Conservation (phyloP, 2,888 invertebrate genomes). For the Melanophora roralis region DNA sequence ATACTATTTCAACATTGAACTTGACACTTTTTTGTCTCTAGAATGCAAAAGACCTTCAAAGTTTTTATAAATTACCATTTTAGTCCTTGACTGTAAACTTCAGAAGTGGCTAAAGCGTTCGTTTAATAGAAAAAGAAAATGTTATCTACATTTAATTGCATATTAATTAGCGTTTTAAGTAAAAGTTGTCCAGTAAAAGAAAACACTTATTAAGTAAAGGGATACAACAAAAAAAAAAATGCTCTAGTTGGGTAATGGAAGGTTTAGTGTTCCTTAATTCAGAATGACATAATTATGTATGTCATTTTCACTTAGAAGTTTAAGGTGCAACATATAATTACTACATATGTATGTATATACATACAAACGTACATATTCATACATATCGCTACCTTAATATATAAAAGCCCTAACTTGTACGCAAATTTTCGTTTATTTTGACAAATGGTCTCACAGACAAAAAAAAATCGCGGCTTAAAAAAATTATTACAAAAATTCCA, state of each 20-base stretch:
- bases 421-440: too few relatives aligned
- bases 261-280: background rate
- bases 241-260: constrained; percentile 10
- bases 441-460: too few relatives aligned
- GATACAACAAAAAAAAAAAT: constrained; percentile 9
- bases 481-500: too few relatives aligned
- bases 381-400: too few relatives aligned
- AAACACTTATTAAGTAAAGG: constrained; percentile 35
- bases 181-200: constrained; percentile 13
- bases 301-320: background rate
- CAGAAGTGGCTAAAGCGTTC: constrained; percentile 6
- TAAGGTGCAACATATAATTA: constrained; percentile 35
- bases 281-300: constrained; percentile 6
- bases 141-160: constrained; percentile 48
- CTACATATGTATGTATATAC: too few relatives aligned
- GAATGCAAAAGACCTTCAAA: constrained; percentile 30
- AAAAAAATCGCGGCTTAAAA: too few relatives aligned
- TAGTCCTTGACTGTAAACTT: constrained; percentile 58
- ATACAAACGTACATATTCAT: too few relatives aligned
- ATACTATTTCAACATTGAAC: constrained; percentile 57
- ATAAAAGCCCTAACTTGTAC: too few relatives aligned
- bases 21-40: constrained; percentile 41
- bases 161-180: constrained; percentile 38
- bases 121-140: background rate
- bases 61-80: constrained; percentile 31